phyloP scores from a whole-genome alignment of 2,113 vertebrate genomes.

The Rhegmatorhina hoffmannsi region DNA sequence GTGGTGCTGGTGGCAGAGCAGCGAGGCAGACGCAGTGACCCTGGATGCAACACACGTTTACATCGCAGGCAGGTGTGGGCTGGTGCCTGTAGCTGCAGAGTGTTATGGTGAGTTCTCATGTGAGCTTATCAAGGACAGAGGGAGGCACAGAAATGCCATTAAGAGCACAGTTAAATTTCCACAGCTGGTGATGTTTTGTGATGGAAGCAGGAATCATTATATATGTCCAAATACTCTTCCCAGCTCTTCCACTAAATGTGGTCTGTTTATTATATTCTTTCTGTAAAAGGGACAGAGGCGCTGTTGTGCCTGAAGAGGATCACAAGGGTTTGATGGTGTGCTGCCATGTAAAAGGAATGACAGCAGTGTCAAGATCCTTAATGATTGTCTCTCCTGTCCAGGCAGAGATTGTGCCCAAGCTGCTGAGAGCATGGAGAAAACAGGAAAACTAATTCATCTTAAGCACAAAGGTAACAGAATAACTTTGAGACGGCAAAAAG shows the following conservation, averaged over 20 bases:
- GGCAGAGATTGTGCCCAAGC: conserved; percentile 67
- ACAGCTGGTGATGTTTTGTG: background rate
- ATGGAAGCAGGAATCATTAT: background rate
- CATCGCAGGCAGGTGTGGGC: conserved; percentile 85
- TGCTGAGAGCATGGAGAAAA: conserved; percentile 37
- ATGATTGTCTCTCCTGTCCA: conserved; percentile 24
- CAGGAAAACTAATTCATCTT: background rate
- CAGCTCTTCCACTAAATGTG: background rate
- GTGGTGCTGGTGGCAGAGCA: conserved; percentile 73
- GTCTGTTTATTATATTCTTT: background rate
- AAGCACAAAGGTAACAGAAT: conserved; percentile 27
- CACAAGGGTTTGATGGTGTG: background rate
- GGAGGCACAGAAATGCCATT: background rate
- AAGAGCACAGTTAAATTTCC: background rate
- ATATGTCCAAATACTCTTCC: background rate
- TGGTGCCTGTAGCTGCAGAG: conserved; percentile 87
- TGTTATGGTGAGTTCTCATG: conserved; percentile 81
- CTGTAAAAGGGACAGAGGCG: background rate
- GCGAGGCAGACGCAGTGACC: conserved; percentile 87
- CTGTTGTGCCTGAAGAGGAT: background rate
- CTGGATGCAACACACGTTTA: conserved; percentile 87
- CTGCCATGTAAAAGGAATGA: background rate
- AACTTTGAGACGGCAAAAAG: background rate
- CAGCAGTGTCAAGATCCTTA: background rate
- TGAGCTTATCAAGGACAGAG: background rate